phyloP scores from a whole-genome alignment of 2,113 vertebrate species.

The Numida meleagris region DNA sequence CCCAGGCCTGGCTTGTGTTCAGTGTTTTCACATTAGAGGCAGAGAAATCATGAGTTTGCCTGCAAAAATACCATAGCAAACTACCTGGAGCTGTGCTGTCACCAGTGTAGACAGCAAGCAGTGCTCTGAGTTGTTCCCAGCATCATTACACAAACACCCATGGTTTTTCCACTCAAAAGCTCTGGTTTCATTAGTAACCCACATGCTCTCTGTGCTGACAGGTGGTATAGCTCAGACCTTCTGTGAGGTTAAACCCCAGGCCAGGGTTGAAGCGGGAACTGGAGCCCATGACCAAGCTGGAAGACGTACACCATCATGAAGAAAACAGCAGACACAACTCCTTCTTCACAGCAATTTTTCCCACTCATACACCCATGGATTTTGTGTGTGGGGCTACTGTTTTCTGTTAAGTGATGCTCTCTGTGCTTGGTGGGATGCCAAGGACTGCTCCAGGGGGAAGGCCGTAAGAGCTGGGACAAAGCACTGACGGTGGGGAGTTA shows the following conservation, averaged over 20 bases:
- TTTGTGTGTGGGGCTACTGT: neutral
- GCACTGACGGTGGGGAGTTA: neutral
- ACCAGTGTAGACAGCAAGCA: neutral
- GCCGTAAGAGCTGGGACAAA: neutral
- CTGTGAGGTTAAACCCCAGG: neutral
- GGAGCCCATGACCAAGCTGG: neutral
- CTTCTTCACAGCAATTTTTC: neutral
- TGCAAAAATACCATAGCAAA: neutral
- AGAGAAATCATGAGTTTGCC: neutral
- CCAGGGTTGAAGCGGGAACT: neutral
- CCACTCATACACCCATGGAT: no score
- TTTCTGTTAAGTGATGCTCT: no score
- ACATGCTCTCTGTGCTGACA: neutral
- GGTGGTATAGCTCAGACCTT: no score
- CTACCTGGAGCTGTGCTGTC: neutral
- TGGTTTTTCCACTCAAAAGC: neutral
- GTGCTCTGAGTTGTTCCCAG: neutral
- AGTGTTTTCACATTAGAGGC: neutral
- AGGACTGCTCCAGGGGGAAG: accelerated
- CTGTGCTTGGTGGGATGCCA: neutral
- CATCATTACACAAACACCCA: no score
- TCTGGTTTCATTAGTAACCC: neutral
- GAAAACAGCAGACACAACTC: neutral
- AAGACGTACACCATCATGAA: neutral
- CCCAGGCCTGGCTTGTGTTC: neutral